Conservation (phyloP, 30 jellyfish, hydroid and myxozoan species). For the Sanderia malayensis region DNA sequence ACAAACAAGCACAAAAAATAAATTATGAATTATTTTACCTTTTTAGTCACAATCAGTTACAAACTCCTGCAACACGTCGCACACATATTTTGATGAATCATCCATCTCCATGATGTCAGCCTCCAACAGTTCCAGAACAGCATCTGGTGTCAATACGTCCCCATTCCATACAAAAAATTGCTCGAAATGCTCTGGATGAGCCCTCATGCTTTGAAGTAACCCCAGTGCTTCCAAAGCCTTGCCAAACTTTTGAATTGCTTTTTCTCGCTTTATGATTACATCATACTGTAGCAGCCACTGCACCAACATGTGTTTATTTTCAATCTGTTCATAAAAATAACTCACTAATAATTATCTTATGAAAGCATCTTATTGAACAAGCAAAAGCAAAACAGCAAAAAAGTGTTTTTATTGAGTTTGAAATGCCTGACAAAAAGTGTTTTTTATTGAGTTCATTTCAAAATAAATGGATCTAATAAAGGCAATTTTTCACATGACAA, state of each 20-base stretch:
- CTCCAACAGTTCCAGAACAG: constrained; percentile 1
- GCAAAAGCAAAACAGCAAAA: too few species aligned
- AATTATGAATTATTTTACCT: background rate
- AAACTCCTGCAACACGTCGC: background rate
- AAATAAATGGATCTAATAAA: too few species aligned
- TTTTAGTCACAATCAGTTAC: background rate
- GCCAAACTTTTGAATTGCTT: constrained; percentile 1
- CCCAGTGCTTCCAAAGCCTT: constrained; percentile 1
- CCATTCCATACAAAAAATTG: background rate
- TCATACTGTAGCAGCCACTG: background rate
- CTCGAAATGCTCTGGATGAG: constrained; percentile 3
- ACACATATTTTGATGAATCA: background rate
- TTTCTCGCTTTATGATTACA: constrained; percentile 1
- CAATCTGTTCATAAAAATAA: background rate
- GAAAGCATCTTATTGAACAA: background rate
- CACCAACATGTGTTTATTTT: background rate
- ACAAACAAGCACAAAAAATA: too few species aligned
- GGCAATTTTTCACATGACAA: too few species aligned
- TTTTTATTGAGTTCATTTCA: too few species aligned
- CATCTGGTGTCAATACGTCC: background rate
- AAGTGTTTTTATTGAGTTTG: too few species aligned
- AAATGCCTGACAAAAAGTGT: too few species aligned
- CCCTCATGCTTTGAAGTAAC: background rate
- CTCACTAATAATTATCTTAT: background rate
- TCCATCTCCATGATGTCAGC: background rate